Percentiles rank a stretch among this genome's conserved stretches.
These are phyloP conservation scores for Cheirogaleus medius DNA, from an alignment of 2,113 vertebrate genomes.

Conservation along the genomic window DNA sequence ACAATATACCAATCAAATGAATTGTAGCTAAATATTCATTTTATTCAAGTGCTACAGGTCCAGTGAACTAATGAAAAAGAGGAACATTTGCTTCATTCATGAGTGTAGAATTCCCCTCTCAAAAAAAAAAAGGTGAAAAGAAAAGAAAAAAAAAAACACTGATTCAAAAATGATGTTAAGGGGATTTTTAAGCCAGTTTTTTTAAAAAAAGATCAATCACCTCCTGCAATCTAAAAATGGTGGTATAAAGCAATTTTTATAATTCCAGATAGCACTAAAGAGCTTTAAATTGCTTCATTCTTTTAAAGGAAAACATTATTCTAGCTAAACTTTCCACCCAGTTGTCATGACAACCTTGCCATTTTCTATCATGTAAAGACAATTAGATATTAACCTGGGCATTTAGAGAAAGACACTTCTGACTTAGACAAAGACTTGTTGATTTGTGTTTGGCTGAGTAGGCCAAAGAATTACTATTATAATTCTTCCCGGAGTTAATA, in stretches of 20 bases:
- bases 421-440: slow-evolving; percentile 74
- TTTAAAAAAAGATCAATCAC: slow-evolving; percentile 68
- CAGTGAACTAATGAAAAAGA: slow-evolving; percentile 53
- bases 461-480: slow-evolving; percentile 51
- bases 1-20: slow-evolving; percentile 51
- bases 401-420: slow-evolving; percentile 69
- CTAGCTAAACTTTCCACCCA: slow-evolving; percentile 73
- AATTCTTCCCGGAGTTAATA: slow-evolving; percentile 47
- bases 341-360: slow-evolving; percentile 78
- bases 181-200: slow-evolving; percentile 49
- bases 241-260: slow-evolving; percentile 72
- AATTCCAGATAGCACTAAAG: slow-evolving; percentile 75
- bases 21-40: slow-evolving; percentile 57
- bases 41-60: background rate
- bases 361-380: slow-evolving; percentile 70
- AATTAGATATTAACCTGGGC: slow-evolving; percentile 80
- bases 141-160: background rate
- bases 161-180: slow-evolving; percentile 57
- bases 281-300: slow-evolving; percentile 78
- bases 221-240: slow-evolving; percentile 67
- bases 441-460: slow-evolving; percentile 68
- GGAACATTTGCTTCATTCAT: slow-evolving; percentile 37
- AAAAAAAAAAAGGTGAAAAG: background rate
- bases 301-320: slow-evolving; percentile 78
- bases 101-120: background rate